phyloP scores from a whole-genome alignment of 2,113 vertebrate species.

The Glaucomys volans region DNA sequence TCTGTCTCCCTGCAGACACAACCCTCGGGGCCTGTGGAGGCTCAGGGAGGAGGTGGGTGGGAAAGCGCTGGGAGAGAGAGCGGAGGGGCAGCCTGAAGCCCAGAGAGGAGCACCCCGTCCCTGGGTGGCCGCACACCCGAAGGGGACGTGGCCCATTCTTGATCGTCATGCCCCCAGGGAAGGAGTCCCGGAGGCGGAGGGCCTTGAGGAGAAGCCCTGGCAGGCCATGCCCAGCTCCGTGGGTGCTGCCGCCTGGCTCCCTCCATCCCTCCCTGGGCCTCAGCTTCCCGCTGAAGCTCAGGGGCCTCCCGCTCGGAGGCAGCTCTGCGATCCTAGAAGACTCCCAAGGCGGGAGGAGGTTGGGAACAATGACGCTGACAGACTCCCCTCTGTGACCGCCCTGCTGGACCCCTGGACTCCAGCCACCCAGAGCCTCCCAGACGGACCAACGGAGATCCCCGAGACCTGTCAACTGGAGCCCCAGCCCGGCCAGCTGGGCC shows the following conservation, averaged over 20 bases:
- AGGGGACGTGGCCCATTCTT: accelerated
- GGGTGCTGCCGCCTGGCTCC: background rate
- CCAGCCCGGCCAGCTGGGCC: background rate
- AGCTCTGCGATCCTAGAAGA: background rate
- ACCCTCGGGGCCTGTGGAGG: background rate
- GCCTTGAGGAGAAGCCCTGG: background rate
- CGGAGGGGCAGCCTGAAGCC: background rate
- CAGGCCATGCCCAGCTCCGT: background rate
- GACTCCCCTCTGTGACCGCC: background rate
- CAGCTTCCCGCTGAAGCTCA: too few relatives aligned
- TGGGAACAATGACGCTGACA: too few relatives aligned
- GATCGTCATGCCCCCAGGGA: accelerated
- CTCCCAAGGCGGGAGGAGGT: background rate
- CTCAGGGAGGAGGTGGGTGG: background rate
- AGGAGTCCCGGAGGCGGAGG: accelerated
- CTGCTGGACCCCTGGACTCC: too few relatives aligned
- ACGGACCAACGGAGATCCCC: background rate
- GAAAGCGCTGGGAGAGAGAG: background rate
- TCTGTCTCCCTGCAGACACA: too few relatives aligned
- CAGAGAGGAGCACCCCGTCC: background rate
- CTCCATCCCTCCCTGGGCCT: too few relatives aligned
- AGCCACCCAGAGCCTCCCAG: background rate
- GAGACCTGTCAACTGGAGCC: background rate
- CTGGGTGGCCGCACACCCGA: background rate
- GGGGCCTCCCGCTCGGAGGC: background rate